Conservation (phyloP, 2,797 vertebrate species). For the Sebastes vulpes region DNA sequence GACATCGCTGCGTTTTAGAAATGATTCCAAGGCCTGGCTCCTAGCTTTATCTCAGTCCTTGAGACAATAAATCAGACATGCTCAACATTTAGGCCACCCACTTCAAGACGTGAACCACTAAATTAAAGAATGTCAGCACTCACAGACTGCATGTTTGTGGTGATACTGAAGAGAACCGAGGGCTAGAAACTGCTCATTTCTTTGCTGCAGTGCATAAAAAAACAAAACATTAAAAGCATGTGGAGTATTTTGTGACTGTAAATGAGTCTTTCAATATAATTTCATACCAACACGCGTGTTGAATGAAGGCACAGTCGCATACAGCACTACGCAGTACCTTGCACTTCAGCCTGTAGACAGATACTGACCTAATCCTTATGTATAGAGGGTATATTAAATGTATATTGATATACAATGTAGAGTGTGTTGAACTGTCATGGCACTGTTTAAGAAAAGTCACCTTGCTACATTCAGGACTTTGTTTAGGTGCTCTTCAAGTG, state of each 20-base stretch:
- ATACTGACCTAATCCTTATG: background rate
- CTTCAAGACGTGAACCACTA: background rate
- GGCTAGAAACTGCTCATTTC: background rate
- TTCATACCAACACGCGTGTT: background rate
- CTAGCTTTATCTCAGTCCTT: constrained; percentile 5
- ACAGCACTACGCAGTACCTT: background rate
- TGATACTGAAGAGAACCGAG: background rate
- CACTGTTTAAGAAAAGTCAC: background rate
- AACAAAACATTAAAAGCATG: background rate
- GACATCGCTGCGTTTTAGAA: background rate
- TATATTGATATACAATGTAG: background rate
- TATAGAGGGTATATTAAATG: background rate
- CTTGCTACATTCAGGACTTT: background rate
- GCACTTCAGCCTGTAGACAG: background rate
- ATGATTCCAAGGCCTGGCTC: background rate
- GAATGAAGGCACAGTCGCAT: background rate
- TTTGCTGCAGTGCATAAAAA: background rate
- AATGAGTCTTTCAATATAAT: background rate
- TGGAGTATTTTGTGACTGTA: background rate
- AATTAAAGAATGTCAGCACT: background rate
- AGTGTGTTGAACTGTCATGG: background rate
- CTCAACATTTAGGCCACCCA: background rate
- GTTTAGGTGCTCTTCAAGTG: too few species aligned
- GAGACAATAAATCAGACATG: constrained; percentile 18
- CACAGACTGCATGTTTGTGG: background rate